phyloP scores from a whole-genome alignment of 2,888 invertebrate species.

The Callimorpha dominula region DNA sequence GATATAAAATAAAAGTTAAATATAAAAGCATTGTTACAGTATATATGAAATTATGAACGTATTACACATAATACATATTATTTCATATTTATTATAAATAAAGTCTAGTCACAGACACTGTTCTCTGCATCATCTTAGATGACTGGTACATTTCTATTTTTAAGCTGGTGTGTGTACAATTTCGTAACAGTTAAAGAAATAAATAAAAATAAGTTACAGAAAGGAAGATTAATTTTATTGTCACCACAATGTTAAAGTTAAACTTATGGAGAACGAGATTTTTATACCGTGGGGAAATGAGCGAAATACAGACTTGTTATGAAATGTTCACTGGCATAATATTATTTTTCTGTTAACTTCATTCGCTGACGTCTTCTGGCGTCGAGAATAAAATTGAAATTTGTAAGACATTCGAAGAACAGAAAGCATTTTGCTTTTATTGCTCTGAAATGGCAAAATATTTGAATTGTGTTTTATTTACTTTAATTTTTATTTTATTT shows the following conservation, averaged over 20 bases:
- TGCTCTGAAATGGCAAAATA: neutral
- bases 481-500: too few relatives aligned
- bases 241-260: neutral
- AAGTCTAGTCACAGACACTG: too few relatives aligned
- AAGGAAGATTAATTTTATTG: neutral
- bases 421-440: neutral
- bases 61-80: too few relatives aligned
- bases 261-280: neutral
- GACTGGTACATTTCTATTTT: too few relatives aligned
- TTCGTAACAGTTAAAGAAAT: too few relatives aligned
- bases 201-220: neutral
- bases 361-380: slow-evolving; percentile 9
- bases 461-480: neutral
- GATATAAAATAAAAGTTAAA: too few relatives aligned
- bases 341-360: slow-evolving; percentile 16
- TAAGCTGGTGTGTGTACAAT: too few relatives aligned
- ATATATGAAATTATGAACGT: too few relatives aligned
- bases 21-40: too few relatives aligned
- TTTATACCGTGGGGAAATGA: slow-evolving; percentile 12
- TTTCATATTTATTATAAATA: too few relatives aligned
- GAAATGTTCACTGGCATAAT: slow-evolving; percentile 10
- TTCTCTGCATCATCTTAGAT: too few relatives aligned
- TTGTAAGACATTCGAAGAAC: slow-evolving; percentile 7
- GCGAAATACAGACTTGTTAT: neutral
- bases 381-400: slow-evolving; percentile 13